A percentile compares a stretch with the other conserved stretches of the same genome.
phyloP scores from a whole-genome alignment of 1,140 invertebrate genomes.

The Triops cancriformis region DNA sequence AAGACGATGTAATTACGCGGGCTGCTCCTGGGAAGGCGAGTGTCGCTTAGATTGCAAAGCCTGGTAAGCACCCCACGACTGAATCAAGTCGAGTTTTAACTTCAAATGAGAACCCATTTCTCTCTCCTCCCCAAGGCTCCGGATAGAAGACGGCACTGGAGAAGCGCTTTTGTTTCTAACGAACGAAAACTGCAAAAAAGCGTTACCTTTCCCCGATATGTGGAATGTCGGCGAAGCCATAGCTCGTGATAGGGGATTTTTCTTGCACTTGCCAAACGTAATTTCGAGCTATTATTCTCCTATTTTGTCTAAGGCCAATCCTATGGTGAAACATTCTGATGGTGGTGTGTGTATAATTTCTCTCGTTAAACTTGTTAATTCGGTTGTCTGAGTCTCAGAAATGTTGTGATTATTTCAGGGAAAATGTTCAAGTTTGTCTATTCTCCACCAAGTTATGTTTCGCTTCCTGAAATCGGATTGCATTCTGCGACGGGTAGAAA shows the following conservation, averaged over 20 bases:
- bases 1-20: conserved; percentile 19
- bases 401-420: neutral
- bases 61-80: conserved; percentile 22
- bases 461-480: neutral
- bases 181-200: conserved; percentile 16
- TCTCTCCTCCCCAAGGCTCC: neutral
- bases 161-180: conserved; percentile 20
- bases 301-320: neutral
- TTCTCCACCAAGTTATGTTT: neutral
- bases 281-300: neutral
- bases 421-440: neutral
- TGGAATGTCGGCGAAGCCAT: conserved; percentile 22
- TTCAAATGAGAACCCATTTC: neutral
- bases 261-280: conserved; percentile 20
- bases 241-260: conserved; percentile 9
- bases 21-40: conserved; percentile 23
- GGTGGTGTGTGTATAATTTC: too few species aligned
- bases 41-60: conserved; percentile 24
- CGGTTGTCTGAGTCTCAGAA: neutral
- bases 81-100: neutral
- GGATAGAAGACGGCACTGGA: conserved; percentile 25
- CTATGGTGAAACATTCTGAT: neutral
- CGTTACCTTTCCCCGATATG: conserved; percentile 12
- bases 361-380: neutral
- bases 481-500: neutral